Evolutionary conservation across 2,113 vertebrate species (phyloP), one percentile per base, ranked within the genome.

Genomic region (Muscicapa adusta): DNA sequence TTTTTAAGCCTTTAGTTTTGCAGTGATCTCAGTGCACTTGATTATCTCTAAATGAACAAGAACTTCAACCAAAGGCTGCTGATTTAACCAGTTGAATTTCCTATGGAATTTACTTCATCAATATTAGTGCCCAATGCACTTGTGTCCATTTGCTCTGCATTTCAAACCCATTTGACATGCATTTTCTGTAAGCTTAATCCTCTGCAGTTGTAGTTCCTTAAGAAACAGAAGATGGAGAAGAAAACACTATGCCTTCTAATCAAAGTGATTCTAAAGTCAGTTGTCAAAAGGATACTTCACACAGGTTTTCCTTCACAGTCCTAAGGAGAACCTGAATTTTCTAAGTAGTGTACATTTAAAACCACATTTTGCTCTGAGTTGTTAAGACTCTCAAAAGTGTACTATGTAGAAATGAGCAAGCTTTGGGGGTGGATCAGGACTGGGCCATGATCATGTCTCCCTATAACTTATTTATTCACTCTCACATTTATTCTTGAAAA

Each of bases 381-480:
- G 26, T 60, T 72, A 53, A 65, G 31, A 61, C 15, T 24, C 57
- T 34, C 77, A 33, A 73, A 86, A 84, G 40, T 18, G 29, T 71
- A 18, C 43, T 43, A 8, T 12, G 9, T 65, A 60, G 28, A 56
- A 84, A 66, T 45, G 51, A 92, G 48, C 10, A 78, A 85, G 40
- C 61, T 58, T 91, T 82, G 50, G 18, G 42, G 8, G 9, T 78
- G 42, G 85, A 72, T 85, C 18, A 61, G 45, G 66, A 62, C 57
- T 62, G 50, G 57, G 7, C 20, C 87, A 25, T 63, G 53, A 77
- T 77, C 4, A 2, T 81, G 57, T 75, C 61, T 91, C 28, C 40
- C 16, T 60, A 79, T 91, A 87, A 91, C 23, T 92, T 94, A 87
- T 89, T 92, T 25, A 95, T 87, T 95, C 40, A 48, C 23, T 71